Evolutionary conservation across 2,888 invertebrate genomes (phyloP), one percentile per base, ranked within the genome.

Genomic region (Acleris literana): DNA sequence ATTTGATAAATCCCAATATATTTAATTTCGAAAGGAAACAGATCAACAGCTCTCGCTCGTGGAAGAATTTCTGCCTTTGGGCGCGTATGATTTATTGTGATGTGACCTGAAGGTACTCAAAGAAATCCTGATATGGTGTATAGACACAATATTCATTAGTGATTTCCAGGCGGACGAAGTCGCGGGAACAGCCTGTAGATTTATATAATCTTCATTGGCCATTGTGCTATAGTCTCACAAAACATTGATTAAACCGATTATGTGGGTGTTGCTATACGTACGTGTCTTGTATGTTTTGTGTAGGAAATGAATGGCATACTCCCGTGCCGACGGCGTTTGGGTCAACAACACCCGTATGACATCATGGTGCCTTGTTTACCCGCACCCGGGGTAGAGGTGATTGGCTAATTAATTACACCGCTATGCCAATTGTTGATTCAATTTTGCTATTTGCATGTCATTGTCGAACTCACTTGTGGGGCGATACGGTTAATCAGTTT

Each of bases 331-430:
- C 46, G 46, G 72, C 74, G 73, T 77, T 81, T 86, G 81, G 90
- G 88, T 90, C 88, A 90, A 89, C 89, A 88, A 85, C 89, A 85
- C 82, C 78, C 76, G 81, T 76, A 86, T 90, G 90, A 90, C 89
- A 89, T 90, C 88, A 90, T 86, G 78, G 77, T 77, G 79, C 79
- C 79, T 83, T 87, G 85, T 87, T 88, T 88, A 79, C 83, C 81
- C 84, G 80, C 81, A 82, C 84, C 83, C 76, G 80, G 83, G 81
- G 78, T 83, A 77, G 83, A 84, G 86, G 84, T 87, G 82, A 80
- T 83, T 79, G 76, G 79, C 82, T 83, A 84, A 85, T 84, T 83
- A 83, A 85, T 84, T 83, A 83, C 76, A 76, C 68, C 76, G 74
- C 76, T 75, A 76, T 76, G 76, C 74, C 77, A 80, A 80, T 82